Evolutionary conservation across 2,113 vertebrate genomes (phyloP), one percentile per base, ranked within the genome.

Genomic region (Benitochromis conjunctus): DNA sequence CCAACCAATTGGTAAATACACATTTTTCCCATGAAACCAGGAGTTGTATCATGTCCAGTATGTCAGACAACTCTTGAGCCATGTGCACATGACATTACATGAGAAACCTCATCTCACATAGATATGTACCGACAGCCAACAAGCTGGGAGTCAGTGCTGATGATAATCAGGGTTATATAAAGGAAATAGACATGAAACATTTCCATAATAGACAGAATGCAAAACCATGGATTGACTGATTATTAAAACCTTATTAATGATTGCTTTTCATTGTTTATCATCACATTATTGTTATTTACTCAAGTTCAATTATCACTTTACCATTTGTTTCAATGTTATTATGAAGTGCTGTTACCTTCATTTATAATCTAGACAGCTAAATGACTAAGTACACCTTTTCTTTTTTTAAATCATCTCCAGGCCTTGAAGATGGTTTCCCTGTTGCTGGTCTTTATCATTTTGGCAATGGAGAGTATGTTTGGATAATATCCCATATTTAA

Each of bases 41-140:
- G 12, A 12, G 0, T 38, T 66, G 9, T 69, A 69, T 7, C 36
- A 4, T 1, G 0, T 2, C 12, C 4, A 24, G 3, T 41, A 66
- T 66, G 62, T 14, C 2, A 5, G 3, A 64, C 60, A 64, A 31
- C 31, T 64, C 18, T 64, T 36, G 29, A 36, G 18, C 31, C 31
- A 36, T 64, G 18, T 0, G 60, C 31, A n/a, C 60, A 64, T 64
- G 31, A 64, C 18, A 38, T 64, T 10, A 48, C 5, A 46, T 46
- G 43, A 46, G 11, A 46, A 48, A 48, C 43, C 3, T 48, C 13
- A 13, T 34, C 34, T 46, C 43, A 46, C 43, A 41, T 14, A 41
- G 62, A 41, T 69, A 14, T 69, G 21, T 5, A 14, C 62, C 21
- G 5, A 66, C 19, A 0, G 34, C 34, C n/a, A 64, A 41, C 34